phyloP scores from a whole-genome alignment of 2,888 invertebrate genomes.

The Ashinkailepas kermadecensis region DNA sequence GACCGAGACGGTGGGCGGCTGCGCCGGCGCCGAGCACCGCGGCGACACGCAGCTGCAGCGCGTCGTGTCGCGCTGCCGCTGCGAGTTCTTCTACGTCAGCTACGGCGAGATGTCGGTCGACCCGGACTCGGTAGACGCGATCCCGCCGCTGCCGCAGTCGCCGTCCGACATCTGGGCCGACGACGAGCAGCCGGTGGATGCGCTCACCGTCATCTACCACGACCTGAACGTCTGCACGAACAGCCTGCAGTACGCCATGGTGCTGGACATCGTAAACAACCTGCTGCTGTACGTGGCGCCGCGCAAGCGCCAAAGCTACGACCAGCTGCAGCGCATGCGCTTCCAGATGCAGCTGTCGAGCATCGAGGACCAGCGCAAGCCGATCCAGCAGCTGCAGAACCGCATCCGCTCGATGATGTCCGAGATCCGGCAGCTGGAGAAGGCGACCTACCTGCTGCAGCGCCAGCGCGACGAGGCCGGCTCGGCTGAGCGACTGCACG shows the following conservation, averaged over 20 bases:
- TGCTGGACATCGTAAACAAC: conserved; percentile 96
- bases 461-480: conserved; percentile 63
- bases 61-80: conserved; percentile 93
- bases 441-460: conserved; percentile 78
- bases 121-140: conserved; percentile 45
- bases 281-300: conserved; percentile 93
- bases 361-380: conserved; percentile 81
- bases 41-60: conserved; percentile 67
- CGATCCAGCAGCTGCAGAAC: conserved; percentile 85
- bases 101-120: conserved; percentile 59
- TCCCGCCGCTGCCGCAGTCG: conserved; percentile 57
- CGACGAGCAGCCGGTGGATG: conserved; percentile 82
- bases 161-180: conserved; percentile 63
- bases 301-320: conserved; percentile 30
- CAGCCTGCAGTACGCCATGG: conserved; percentile 77
- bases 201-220: conserved; percentile 96
- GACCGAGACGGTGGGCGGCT: conserved; percentile 75
- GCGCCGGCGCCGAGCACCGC: conserved; percentile 3
- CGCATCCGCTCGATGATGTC: conserved; percentile 56
- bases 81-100: conserved; percentile 94
- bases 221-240: conserved; percentile 97
- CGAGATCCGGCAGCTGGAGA: conserved; percentile 74
- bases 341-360: conserved; percentile 88
- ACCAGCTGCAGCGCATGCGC: conserved; percentile 28
- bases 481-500: conserved; percentile 44